Evolutionary conservation across 2,797 vertebrate species (phyloP).

Genomic region (Sebastes aleutianus): DNA sequence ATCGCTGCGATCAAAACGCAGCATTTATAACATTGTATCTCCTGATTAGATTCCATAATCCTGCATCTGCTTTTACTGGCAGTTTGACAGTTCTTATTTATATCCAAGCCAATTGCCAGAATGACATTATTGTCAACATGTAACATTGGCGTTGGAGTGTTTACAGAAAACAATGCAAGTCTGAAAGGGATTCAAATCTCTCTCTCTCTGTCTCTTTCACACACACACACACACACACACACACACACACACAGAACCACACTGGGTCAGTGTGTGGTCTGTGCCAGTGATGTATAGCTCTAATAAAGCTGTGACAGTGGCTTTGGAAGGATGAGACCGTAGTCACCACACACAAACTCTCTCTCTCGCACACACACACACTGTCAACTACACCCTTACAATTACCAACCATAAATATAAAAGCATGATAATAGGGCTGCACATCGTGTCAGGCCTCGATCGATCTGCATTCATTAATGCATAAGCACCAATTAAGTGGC

Average conservation of each 20-base stretch:
- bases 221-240: neutral
- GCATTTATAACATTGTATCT: neutral
- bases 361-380: neutral
- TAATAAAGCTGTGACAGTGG: constrained; percentile 62
- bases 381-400: constrained; percentile 39
- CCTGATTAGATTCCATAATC: neutral
- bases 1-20: neutral
- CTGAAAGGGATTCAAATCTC: neutral
- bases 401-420: constrained; percentile 69
- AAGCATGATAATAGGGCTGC: constrained; percentile 59
- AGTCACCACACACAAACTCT: constrained; percentile 6
- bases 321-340: constrained; percentile 42
- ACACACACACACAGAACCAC: constrained; percentile 9
- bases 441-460: constrained; percentile 54
- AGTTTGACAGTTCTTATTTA: neutral
- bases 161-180: neutral
- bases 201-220: neutral
- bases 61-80: neutral
- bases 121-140: neutral
- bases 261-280: constrained; percentile 13
- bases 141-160: neutral
- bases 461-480: constrained; percentile 71
- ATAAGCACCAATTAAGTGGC: constrained; percentile 70
- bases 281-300: constrained; percentile 60
- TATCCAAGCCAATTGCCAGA: neutral